A percentile compares a stretch with the other conserved stretches of the same genome.
Conservation (phyloP, 2,113 vertebrate genomes). For the Benitochromis conjunctus region DNA sequence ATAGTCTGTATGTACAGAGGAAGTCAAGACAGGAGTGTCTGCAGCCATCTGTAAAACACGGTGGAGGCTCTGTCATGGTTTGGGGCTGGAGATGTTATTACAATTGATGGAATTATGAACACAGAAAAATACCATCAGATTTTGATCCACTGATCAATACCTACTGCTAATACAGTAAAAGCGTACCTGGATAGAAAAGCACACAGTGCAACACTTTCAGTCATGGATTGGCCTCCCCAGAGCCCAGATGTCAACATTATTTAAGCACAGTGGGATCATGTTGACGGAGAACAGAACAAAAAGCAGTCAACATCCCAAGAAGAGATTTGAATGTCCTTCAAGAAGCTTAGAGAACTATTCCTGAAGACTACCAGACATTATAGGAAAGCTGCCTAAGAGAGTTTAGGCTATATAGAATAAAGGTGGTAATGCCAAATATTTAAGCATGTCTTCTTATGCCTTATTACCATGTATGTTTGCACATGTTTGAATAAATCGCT, state of each 20-base stretch:
- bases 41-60: background rate
- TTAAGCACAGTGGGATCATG: background rate
- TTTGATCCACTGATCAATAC: background rate
- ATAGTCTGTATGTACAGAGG: background rate
- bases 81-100: background rate
- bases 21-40: background rate
- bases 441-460: background rate
- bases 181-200: background rate
- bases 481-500: background rate
- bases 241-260: background rate
- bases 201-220: background rate
- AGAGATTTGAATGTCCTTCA: background rate
- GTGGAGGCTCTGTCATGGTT: background rate
- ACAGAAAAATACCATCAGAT: background rate
- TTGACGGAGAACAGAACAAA: background rate
- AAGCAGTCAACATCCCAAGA: background rate
- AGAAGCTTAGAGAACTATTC: background rate
- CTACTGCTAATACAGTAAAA: background rate
- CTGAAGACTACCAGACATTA: background rate
- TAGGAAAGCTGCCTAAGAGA: background rate
- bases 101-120: background rate
- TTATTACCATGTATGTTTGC: background rate
- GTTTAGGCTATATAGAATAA: background rate
- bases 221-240: background rate
- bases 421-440: background rate